Percentiles rank a stretch among this genome's conserved stretches.
phyloP scores from a whole-genome alignment of 1,140 invertebrate genomes.

The Diplogasteroides magnus region DNA sequence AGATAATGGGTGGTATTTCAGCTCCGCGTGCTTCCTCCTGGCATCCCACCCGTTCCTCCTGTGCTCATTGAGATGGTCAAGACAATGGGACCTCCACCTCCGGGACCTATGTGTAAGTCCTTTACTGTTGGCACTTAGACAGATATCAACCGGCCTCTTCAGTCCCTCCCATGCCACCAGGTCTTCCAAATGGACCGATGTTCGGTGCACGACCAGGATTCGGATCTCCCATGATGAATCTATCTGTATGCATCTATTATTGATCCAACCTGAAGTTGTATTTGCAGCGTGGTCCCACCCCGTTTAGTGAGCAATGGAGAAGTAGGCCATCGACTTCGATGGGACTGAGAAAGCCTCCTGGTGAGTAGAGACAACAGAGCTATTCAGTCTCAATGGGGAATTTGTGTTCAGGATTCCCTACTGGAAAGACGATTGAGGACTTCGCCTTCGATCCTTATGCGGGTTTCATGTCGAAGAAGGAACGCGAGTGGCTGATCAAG shows the following conservation, averaged over 20 bases:
- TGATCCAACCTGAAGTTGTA: background rate
- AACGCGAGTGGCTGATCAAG: slow-evolving; percentile 54
- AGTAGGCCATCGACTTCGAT: slow-evolving; percentile 6
- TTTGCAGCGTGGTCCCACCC: slow-evolving; percentile 7
- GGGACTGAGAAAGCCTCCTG: slow-evolving; percentile 15
- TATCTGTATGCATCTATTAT: background rate
- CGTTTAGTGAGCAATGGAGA: slow-evolving; percentile 3
- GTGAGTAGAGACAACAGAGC: background rate
- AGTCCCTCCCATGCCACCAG: too few species aligned
- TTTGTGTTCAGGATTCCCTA: slow-evolving; percentile 31
- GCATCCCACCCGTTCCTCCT: slow-evolving; percentile 10
- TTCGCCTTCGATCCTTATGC: slow-evolving; percentile 54
- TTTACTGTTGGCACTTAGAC: too few species aligned
- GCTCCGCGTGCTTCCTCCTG: slow-evolving; percentile 6
- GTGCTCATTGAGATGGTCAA: slow-evolving; percentile 14
- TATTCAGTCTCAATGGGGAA: background rate
- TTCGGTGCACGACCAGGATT: too few species aligned
- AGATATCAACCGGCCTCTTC: too few species aligned
- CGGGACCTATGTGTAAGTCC: background rate
- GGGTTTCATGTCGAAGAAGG: slow-evolving; percentile 52
- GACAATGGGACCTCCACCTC: background rate
- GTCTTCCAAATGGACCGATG: too few species aligned
- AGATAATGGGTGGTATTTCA: background rate
- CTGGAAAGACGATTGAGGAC: slow-evolving; percentile 42
- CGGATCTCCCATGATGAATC: background rate